phyloP scores from a whole-genome alignment of 2,113 vertebrate genomes.

The Sterrhoptilus dennistouni region DNA sequence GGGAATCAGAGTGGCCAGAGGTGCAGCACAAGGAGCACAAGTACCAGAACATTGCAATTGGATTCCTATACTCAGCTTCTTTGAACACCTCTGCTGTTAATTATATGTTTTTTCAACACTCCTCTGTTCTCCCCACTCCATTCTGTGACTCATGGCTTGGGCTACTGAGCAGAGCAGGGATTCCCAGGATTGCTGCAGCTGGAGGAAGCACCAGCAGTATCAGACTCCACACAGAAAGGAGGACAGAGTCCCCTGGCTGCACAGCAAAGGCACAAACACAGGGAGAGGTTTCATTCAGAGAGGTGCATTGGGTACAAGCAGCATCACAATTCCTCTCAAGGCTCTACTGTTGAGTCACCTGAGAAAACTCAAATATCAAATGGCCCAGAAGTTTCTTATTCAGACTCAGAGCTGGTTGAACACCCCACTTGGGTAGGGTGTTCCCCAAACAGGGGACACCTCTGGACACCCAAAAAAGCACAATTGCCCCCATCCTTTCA shows the following conservation, averaged over 20 bases:
- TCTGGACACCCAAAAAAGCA: not conserved
- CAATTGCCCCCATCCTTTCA: not conserved
- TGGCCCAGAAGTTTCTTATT: not conserved
- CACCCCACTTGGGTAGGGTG: accelerated
- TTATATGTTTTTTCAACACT: not conserved
- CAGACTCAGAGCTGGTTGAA: not conserved
- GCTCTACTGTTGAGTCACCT: accelerated
- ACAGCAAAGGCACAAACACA: not conserved
- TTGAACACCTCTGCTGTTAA: not conserved
- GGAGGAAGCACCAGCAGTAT: not conserved
- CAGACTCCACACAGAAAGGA: not conserved
- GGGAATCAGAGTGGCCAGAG: not conserved
- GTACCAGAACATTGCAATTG: not conserved
- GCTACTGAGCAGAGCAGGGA: not conserved
- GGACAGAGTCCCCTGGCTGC: not conserved
- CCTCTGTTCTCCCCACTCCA: not conserved
- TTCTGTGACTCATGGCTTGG: not conserved
- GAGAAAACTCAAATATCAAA: not conserved
- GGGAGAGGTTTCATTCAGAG: not conserved
- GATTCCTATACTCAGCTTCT: not conserved
- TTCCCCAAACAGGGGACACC: not conserved
- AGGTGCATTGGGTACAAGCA: accelerated
- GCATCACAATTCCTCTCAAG: not conserved
- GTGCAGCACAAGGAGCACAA: not conserved
- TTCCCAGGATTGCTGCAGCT: not conserved